A percentile compares a stretch with the other conserved stretches of the same genome.
Evolutionary conservation across 2,888 invertebrate genomes (phyloP).

Genomic region (Aphidoletes aphidimyza): DNA sequence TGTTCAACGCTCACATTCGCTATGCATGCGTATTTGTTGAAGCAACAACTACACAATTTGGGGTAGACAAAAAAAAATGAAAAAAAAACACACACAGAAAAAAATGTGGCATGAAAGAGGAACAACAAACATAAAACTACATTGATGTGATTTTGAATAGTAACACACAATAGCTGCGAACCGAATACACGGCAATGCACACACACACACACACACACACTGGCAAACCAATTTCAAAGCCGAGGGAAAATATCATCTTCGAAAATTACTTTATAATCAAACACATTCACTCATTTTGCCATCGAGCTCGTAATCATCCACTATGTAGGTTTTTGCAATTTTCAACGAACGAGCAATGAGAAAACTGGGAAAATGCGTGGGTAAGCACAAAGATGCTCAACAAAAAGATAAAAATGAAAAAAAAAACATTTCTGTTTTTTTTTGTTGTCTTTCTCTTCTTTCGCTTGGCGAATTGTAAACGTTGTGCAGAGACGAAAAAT

Average conservation of each 20-base stretch:
- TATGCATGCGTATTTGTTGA: slow-evolving; percentile 12
- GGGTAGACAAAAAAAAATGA: background rate
- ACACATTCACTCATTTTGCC: slow-evolving; percentile 43
- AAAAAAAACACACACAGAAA: background rate
- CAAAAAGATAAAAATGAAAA: background rate
- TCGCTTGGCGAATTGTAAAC: background rate
- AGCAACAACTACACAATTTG: background rate
- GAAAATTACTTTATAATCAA: slow-evolving; percentile 47
- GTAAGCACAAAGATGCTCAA: background rate
- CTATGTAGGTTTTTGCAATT: background rate
- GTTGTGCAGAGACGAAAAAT: too few species aligned
- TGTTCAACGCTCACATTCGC: background rate
- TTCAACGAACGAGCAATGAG: background rate
- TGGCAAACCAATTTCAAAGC: slow-evolving; percentile 1
- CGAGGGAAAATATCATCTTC: slow-evolving; percentile 43
- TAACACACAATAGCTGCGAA: background rate
- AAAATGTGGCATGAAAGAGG: slow-evolving; percentile 29
- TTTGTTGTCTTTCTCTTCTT: background rate
- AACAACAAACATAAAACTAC: slow-evolving; percentile 36
- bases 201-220: background rate
- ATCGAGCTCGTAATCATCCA: background rate
- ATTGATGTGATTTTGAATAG: slow-evolving; percentile 43
- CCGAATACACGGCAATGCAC: background rate
- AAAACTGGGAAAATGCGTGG: background rate
- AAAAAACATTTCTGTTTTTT: background rate